Evolutionary conservation across 2,797 vertebrate species (phyloP).

Genomic region (Ptychobarbus kaznakovi): DNA sequence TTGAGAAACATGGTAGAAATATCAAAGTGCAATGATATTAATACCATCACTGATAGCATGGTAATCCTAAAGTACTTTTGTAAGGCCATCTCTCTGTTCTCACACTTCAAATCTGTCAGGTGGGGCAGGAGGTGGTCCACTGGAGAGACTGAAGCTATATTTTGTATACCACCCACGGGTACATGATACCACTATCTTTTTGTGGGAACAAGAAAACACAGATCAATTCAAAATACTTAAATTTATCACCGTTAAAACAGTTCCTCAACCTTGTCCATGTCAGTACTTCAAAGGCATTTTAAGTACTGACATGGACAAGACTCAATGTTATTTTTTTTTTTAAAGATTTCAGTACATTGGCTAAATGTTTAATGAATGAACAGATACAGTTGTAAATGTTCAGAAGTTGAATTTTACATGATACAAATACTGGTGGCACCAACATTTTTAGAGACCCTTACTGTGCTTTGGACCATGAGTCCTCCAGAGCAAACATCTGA

Average conservation of each 20-base stretch:
- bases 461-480: not conserved
- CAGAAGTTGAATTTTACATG: not conserved
- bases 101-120: slow-evolving; percentile 44
- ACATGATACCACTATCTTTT: slow-evolving; percentile 47
- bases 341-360: not conserved
- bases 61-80: slow-evolving; percentile 13
- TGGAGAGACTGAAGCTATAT: slow-evolving; percentile 33
- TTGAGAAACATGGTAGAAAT: not conserved
- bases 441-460: not conserved
- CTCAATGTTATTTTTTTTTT: not conserved
- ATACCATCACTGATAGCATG: not conserved
- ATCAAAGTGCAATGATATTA: slow-evolving; percentile 2
- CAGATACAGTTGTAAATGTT: not conserved
- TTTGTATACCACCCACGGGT: slow-evolving; percentile 54
- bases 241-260: slow-evolving; percentile 37
- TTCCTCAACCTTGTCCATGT: slow-evolving; percentile 19
- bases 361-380: not conserved
- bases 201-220: slow-evolving; percentile 41
- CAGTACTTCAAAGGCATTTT: not conserved
- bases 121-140: slow-evolving; percentile 19
- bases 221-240: not conserved
- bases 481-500: slow-evolving; percentile 5
- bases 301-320: not conserved
- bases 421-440: not conserved
- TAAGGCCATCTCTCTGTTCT: slow-evolving; percentile 33